These are phyloP conservation scores for Leuciscus waleckii DNA, from an alignment of 2,797 vertebrate genomes.

Conservation along the genomic window DNA sequence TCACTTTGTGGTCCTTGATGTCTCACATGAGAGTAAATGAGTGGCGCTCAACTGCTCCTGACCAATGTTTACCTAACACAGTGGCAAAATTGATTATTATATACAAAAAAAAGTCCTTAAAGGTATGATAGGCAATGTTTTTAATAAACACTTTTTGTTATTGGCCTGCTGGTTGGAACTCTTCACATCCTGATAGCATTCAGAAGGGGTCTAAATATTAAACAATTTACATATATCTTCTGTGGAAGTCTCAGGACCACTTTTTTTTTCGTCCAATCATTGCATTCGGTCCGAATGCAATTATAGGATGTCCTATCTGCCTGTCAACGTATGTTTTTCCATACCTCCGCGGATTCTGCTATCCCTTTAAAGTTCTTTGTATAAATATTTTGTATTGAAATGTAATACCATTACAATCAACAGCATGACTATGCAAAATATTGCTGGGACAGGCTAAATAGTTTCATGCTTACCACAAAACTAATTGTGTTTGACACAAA, in stretches of 20 bases:
- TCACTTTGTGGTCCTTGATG: background rate
- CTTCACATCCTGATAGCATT: background rate
- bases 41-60: background rate
- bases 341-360: too few species aligned
- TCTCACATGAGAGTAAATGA: slow-evolving; percentile 6
- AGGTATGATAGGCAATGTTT: background rate
- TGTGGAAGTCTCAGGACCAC: background rate
- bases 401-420: too few species aligned
- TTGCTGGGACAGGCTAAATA: background rate
- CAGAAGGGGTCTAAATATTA: background rate
- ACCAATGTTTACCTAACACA: background rate
- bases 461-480: background rate
- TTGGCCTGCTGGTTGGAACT: background rate
- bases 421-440: too few species aligned
- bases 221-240: background rate
- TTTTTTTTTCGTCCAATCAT: background rate
- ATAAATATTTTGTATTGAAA: background rate
- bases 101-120: background rate
- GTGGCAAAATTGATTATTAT: background rate
- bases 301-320: background rate
- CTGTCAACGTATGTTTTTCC: too few species aligned
- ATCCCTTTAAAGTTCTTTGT: background rate
- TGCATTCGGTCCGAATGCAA: background rate
- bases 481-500: too few species aligned
- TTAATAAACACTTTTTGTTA: background rate